Evolutionary conservation across 2,113 vertebrate genomes (phyloP).

Genomic region (Plecotus auritus): DNA sequence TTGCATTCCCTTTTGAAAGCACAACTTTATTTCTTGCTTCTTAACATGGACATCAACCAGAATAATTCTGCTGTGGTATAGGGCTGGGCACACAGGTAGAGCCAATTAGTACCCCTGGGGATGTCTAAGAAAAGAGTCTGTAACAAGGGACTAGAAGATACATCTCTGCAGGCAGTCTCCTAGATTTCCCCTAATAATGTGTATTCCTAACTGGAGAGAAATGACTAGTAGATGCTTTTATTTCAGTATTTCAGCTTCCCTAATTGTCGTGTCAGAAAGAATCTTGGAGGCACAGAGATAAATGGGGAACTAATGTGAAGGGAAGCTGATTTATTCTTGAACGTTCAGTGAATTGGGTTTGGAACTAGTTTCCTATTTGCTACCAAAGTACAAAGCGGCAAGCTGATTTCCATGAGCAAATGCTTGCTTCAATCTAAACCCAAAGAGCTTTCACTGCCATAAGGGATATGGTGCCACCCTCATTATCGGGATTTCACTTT

Average conservation of each 20-base stretch:
- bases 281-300: conserved; percentile 26
- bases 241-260: conserved; percentile 37
- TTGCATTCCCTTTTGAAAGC: not conserved
- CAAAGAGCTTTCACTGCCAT: not conserved
- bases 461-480: not conserved
- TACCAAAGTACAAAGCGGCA: conserved; percentile 20
- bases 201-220: conserved; percentile 7
- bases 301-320: conserved; percentile 26
- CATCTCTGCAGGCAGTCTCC: not conserved
- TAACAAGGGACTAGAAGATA: not conserved
- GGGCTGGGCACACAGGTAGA: not conserved
- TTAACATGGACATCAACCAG: not conserved
- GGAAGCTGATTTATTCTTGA: conserved; percentile 53
- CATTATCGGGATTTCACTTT: conserved; percentile 14
- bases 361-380: conserved; percentile 19
- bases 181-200: conserved; percentile 37
- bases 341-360: not conserved
- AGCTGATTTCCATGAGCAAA: conserved; percentile 1
- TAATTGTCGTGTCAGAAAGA: conserved; percentile 55
- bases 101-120: not conserved
- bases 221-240: conserved; percentile 20
- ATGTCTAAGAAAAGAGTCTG: not conserved
- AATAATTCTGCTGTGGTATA: not conserved
- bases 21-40: not conserved
- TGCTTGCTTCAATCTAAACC: not conserved